Base-by-base conservation (phyloP, 2,888 invertebrate species). In the Lamellibrachia columna region DNA sequence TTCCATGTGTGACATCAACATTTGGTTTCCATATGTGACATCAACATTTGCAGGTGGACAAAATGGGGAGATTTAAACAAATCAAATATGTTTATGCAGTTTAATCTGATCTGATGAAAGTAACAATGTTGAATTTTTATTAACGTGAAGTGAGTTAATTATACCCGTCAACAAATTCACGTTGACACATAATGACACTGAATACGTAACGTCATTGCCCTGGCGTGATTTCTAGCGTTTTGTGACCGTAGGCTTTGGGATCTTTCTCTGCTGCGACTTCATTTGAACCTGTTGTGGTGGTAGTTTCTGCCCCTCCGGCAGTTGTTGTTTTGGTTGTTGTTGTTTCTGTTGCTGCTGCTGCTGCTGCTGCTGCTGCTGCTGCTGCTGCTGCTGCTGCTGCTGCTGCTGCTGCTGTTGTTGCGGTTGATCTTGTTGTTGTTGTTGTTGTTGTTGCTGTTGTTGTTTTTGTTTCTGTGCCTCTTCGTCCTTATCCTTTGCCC, bases 401-500 rank as follows among this genome's bases (percentile, higher is more conserved):
- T 91, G 91, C 28, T 91, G 15, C n/a, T 91, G 91, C 11, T 91
- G 91, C n/a, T 91, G 91, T 22, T 91, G 28, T 3, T n/a, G 91
- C 4, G n/a, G 91, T 22, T 91, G 91, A 7, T 91, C 28, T 11
- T 91, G 91, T 0, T 91, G 91, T 7, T 91, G 53, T 2, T 52
- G 53, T 7, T 91, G 52, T 15, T 53, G 53, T 7, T 52, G 91
- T 3, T 52, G 91, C 40, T 91, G 91, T 2, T 91, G 40, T 22
- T 52, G 91, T 53, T 91, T 91, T 40, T 91, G 91, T 91, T 91
- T 91, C 91, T 91, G 91, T 40, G 52, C 52, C 91, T 52, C 95
- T 11, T 96, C 95, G 90, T 96, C 96, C 92, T 96, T 95, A 90
- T 95, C 96, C 92, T 95, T 94, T 55, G 95, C 94, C 9, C 96